These are phyloP conservation scores for Pomacea maculata DNA, from an alignment of 1,140 invertebrate species.

Conservation along the genomic window DNA sequence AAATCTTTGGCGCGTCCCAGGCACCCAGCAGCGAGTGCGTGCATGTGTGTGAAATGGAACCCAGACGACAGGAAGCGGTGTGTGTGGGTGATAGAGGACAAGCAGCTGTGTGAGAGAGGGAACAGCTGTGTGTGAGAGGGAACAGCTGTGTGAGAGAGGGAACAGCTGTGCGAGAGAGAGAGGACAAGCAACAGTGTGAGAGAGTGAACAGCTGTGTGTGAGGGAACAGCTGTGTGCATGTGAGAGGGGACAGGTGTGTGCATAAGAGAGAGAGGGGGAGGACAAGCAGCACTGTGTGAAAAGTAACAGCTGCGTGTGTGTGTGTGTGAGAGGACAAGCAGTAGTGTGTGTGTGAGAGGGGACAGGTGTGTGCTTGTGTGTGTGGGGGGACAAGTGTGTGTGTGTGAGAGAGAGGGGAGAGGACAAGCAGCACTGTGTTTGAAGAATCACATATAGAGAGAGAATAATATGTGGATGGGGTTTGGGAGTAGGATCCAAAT, in stretches of 20 bases:
- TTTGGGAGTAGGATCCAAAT: too few relatives aligned
- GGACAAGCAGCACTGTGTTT: not conserved
- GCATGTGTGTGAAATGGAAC: too few relatives aligned
- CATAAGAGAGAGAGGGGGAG: not conserved
- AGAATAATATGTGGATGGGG: not conserved
- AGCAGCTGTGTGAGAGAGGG: not conserved
- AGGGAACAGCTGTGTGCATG: not conserved
- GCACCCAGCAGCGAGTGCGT: too few relatives aligned
- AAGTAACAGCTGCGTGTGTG: not conserved
- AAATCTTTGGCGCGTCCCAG: not conserved
- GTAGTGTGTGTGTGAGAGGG: not conserved
- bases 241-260: not conserved
- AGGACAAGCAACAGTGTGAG: not conserved
- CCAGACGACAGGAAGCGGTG: not conserved
- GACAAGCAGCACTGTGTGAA: not conserved
- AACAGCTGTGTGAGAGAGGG: not conserved
- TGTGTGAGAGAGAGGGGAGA: not conserved
- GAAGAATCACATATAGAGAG: not conserved
- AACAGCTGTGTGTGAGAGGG: not conserved
- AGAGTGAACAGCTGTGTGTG: not conserved
- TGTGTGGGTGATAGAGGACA: not conserved
- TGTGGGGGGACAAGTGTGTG: too few relatives aligned
- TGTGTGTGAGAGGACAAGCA: not conserved
- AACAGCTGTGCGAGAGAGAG: not conserved
- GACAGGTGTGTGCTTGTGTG: not conserved